Percentiles rank a stretch among this genome's conserved stretches.
Evolutionary conservation across 2,888 invertebrate species (phyloP).

Genomic region (Opisthograptis luteolata): DNA sequence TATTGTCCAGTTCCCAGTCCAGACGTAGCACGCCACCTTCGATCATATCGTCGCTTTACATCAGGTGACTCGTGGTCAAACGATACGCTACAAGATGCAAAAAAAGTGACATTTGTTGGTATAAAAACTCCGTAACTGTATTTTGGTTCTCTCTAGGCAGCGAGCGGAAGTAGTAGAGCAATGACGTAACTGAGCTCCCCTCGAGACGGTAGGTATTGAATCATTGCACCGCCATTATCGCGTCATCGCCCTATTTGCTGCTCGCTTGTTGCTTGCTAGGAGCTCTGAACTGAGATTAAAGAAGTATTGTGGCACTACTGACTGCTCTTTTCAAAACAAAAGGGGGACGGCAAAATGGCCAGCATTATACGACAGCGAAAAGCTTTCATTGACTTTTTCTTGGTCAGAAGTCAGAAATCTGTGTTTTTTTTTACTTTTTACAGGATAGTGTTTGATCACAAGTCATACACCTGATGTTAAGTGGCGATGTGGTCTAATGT

Average conservation of each 20-base stretch:
- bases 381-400: no score
- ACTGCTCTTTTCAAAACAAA: not conserved
- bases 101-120: not conserved
- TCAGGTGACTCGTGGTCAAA: not conserved
- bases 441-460: no score
- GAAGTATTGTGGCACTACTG: not conserved
- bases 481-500: no score
- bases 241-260: conserved; percentile 13
- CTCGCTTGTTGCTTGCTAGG: not conserved
- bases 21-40: no score
- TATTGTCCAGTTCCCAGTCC: no score
- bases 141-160: not conserved
- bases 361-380: no score
- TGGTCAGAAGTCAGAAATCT: no score
- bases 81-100: not conserved
- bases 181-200: conserved; percentile 30
- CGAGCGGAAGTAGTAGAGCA: conserved; percentile 18
- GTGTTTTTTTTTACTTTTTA: no score
- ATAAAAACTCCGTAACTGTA: not conserved
- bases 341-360: not conserved
- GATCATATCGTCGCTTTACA: not conserved
- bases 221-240: conserved; percentile 27
- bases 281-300: not conserved
- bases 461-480: no score
- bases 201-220: conserved; percentile 24